Evolutionary conservation across 2,797 vertebrate genomes (phyloP).

Genomic region (Tamandua tetradactyla): DNA sequence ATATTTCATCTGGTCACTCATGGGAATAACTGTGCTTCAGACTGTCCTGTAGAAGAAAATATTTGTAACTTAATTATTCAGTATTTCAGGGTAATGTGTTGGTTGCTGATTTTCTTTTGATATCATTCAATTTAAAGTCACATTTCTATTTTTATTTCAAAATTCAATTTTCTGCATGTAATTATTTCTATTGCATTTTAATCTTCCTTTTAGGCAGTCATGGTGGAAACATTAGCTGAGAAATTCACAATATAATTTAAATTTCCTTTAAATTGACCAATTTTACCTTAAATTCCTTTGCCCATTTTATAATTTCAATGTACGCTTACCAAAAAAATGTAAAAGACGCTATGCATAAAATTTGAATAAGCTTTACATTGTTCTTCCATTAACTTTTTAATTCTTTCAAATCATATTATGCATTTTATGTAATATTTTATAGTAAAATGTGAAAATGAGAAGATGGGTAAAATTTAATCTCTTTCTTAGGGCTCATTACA

Average conservation of each 20-base stretch:
- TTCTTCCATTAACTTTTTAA: constrained; percentile 23
- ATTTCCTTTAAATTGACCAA: not conserved
- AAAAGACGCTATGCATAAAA: not conserved
- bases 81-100: constrained; percentile 78
- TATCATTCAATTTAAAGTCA: constrained; percentile 75
- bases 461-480: not conserved
- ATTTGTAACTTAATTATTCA: constrained; percentile 80
- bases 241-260: constrained; percentile 50
- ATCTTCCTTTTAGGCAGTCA: constrained; percentile 51
- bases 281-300: not conserved
- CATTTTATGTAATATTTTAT: constrained; percentile 73
- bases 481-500: constrained; percentile 28
- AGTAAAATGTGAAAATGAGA: constrained; percentile 55
- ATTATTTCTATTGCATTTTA: constrained; percentile 55
- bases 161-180: constrained; percentile 34
- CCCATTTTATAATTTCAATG: constrained; percentile 27
- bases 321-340: not conserved
- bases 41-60: constrained; percentile 78
- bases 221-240: constrained; percentile 24
- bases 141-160: constrained; percentile 70
- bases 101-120: constrained; percentile 74
- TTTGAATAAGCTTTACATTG: not conserved
- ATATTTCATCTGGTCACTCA: constrained; percentile 74
- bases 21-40: constrained; percentile 77
- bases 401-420: constrained; percentile 69